phyloP scores from a whole-genome alignment of 2,113 vertebrate species.

The Cephalopholis sonnerati region DNA sequence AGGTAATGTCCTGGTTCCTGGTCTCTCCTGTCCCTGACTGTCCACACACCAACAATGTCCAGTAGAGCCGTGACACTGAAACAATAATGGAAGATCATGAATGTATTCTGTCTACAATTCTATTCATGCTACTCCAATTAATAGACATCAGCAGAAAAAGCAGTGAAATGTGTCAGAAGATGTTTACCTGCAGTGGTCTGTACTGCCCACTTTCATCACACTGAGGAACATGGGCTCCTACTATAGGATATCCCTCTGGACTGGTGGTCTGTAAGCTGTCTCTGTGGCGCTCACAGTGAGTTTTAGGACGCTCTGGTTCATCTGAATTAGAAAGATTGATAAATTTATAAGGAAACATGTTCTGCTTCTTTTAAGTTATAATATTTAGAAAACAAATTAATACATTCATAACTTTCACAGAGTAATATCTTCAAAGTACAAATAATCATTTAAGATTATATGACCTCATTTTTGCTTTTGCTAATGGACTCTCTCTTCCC shows the following conservation, averaged over 20 bases:
- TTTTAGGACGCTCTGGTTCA: slow-evolving; percentile 58
- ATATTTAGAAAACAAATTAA: no score
- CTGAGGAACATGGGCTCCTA: slow-evolving; percentile 80
- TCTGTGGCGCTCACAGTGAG: slow-evolving; percentile 83
- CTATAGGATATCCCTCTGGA: slow-evolving; percentile 41
- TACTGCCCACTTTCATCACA: slow-evolving; percentile 85
- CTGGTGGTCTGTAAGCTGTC: slow-evolving; percentile 61
- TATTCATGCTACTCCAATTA: background rate
- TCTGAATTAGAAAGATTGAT: background rate
- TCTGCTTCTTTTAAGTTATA: no score
- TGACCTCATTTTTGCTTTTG: background rate
- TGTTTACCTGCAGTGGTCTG: slow-evolving; percentile 68
- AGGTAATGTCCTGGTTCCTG: slow-evolving; percentile 79
- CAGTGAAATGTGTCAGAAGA: background rate
- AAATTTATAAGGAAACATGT: background rate
- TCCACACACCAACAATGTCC: slow-evolving; percentile 92
- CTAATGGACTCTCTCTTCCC: background rate
- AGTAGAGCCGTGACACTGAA: slow-evolving; percentile 84
- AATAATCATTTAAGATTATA: background rate
- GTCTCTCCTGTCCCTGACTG: slow-evolving; percentile 79
- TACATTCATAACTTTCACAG: no score
- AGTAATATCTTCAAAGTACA: background rate
- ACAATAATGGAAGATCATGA: background rate
- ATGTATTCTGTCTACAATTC: background rate
- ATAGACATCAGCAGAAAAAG: no score